Base-by-base conservation (phyloP, 2,797 vertebrate species). In the Argya squamiceps region DNA sequence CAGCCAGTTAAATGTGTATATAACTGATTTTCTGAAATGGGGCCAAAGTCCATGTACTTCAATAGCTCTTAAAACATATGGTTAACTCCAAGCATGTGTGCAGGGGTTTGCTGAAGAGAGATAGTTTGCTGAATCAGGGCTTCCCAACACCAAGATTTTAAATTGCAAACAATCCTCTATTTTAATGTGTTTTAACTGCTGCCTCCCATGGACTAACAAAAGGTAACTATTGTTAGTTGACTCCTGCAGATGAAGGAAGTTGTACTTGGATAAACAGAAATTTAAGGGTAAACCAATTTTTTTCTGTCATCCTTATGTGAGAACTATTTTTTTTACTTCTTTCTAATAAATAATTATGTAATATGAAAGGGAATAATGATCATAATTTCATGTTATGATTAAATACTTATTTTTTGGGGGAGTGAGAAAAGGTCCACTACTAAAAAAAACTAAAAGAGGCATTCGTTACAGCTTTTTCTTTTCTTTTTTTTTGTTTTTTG, bases 21-120 rank as follows among this genome's bases (percentile, higher is more conserved):
- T 92, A 87, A 90, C 80, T 67, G 94, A 80, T 92, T 93, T 94
- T 96, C 93, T 97, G 96, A 96, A 96, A 90, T 49, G 74, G 22
- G 63, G 92, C 95, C 96, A 97, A 94, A 73, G 74, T 90, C 93
- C 39, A 3, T 76, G 76, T 76, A 90, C 88, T 94, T 96, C 91
- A 95, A 79, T 93, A 92, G 91, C 90, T 95, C 76, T 92, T 90
- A 83, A 92, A 92, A 88, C 93, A 94, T 92, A 27, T 95, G 93
- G 76, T 89, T 93, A 93, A 93, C 93, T 96, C 94, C 83, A 92
- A 96, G 94, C 95, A 95, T 94, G 84, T 94, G 89, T 94, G 79
- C 71, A 92, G 55, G 59, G 59, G 43, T 44, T 95, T 88, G 69
- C 83, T 79, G 84, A 73, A 75, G 32, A 80, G 63, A 89, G 75